A percentile compares a stretch with the other conserved stretches of the same genome.
phyloP scores from a whole-genome alignment of 2,888 invertebrate genomes.

The Lamellibrachia columna region DNA sequence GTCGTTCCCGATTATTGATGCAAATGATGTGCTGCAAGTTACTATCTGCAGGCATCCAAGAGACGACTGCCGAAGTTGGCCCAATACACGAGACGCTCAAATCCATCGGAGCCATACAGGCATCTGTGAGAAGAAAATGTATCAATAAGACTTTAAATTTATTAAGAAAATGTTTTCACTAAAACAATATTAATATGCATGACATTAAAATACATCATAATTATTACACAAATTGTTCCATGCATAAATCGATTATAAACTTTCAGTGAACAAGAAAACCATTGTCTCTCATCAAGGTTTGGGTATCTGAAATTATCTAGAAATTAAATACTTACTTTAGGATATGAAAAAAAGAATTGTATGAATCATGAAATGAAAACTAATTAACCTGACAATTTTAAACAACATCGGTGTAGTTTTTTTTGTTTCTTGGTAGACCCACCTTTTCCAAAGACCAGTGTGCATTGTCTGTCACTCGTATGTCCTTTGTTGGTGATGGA shows the following conservation, averaged over 20 bases:
- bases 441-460: constrained; percentile 94
- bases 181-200: background rate
- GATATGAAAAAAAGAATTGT: background rate
- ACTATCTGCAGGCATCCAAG: constrained; percentile 27
- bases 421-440: constrained; percentile 25
- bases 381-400: background rate
- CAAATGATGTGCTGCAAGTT: background rate
- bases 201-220: background rate
- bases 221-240: background rate
- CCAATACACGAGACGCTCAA: background rate
- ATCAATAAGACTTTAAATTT: background rate
- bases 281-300: background rate
- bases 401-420: background rate
- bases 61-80: constrained; percentile 23
- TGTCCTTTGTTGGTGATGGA: constrained; percentile 93
- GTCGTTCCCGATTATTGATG: background rate
- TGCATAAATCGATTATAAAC: background rate
- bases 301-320: background rate
- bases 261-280: background rate
- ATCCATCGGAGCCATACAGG: constrained; percentile 17
- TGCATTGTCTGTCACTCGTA: constrained; percentile 95
- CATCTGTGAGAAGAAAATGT: background rate
- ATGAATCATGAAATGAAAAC: background rate
- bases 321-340: background rate
- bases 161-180: background rate